Conservation (phyloP, 1,140 invertebrate genomes). For the Procambarus clarkii region DNA sequence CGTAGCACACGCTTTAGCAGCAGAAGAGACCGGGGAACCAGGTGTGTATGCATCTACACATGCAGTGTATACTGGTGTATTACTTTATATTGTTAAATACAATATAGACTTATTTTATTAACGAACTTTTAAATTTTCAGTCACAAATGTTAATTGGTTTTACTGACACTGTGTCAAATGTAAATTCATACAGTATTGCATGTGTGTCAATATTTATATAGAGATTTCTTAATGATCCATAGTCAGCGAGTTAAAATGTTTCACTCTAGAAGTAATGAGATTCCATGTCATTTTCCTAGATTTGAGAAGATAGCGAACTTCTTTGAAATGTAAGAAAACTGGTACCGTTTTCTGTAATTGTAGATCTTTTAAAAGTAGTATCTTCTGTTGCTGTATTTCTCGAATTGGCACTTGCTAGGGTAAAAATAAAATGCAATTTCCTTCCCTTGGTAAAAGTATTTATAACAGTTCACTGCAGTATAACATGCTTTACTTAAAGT, state of each 20-base stretch:
- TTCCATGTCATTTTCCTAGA: slow-evolving; percentile 57
- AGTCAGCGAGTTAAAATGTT: neutral
- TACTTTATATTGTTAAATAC: neutral
- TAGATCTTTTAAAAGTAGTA: slow-evolving; percentile 22
- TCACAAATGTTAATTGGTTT: neutral
- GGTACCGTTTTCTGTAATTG: slow-evolving; percentile 28
- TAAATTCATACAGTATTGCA: neutral
- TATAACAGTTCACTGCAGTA: neutral
- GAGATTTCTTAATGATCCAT: neutral
- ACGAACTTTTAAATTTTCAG: neutral
- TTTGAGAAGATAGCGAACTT: slow-evolving; percentile 66
- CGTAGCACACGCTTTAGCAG: slow-evolving; percentile 30
- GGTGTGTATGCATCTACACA: neutral
- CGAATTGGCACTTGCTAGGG: neutral
- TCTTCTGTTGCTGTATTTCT: neutral
- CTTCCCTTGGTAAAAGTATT: neutral
- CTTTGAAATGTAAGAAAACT: slow-evolving; percentile 63
- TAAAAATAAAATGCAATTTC: slow-evolving; percentile 1
- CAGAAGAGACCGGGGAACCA: slow-evolving; percentile 55
- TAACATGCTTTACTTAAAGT: neutral
- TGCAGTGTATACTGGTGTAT: no score
- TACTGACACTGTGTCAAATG: neutral
- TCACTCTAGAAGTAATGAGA: slow-evolving; percentile 23
- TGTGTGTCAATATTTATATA: neutral
- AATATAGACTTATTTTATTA: neutral